These are phyloP conservation scores for Acromyrmex charruanus DNA, from an alignment of 1,140 invertebrate species.

Conservation along the genomic window DNA sequence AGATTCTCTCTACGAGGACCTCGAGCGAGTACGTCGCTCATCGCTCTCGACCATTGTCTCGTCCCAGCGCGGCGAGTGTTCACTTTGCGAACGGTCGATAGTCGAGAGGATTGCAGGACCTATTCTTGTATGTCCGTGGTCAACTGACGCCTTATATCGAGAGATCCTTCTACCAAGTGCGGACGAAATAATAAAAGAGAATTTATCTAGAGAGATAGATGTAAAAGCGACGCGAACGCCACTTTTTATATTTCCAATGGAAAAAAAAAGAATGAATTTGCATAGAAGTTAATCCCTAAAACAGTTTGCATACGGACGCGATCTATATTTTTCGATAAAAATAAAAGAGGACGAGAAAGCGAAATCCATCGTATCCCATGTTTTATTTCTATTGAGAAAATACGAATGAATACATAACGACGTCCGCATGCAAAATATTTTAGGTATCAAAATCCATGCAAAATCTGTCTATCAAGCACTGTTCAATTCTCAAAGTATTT, in stretches of 20 bases:
- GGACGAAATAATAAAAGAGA: conserved; percentile 25
- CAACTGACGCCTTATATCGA: conserved; percentile 30
- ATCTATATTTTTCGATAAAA: conserved; percentile 39
- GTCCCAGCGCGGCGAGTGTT: conserved; percentile 37
- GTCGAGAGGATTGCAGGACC: conserved; percentile 12
- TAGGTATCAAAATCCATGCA: conserved; percentile 9
- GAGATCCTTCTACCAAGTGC: not conserved
- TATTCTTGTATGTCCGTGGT: conserved; percentile 32
- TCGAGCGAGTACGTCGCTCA: conserved; percentile 8
- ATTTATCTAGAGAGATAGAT: conserved; percentile 11
- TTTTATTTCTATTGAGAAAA: conserved; percentile 47
- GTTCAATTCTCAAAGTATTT: conserved; percentile 29
- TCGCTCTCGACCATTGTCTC: conserved; percentile 40
- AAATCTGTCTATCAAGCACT: conserved; percentile 1
- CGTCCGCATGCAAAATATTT: conserved; percentile 20
- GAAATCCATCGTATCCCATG: not conserved
- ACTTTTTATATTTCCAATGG: not conserved
- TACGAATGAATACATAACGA: conserved; percentile 31
- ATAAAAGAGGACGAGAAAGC: conserved; percentile 29
- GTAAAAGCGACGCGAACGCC: conserved; percentile 2
- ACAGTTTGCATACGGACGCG: conserved; percentile 40
- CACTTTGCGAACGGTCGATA: conserved; percentile 33
- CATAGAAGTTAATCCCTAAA: conserved; percentile 46
- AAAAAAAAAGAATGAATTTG: conserved; percentile 17
- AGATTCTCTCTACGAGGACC: conserved; percentile 39